Percentiles rank a stretch among this genome's conserved stretches.
These are phyloP conservation scores for Drosophila nr. medialis DNA, from an alignment of 2,888 invertebrate species.

Conservation along the genomic window DNA sequence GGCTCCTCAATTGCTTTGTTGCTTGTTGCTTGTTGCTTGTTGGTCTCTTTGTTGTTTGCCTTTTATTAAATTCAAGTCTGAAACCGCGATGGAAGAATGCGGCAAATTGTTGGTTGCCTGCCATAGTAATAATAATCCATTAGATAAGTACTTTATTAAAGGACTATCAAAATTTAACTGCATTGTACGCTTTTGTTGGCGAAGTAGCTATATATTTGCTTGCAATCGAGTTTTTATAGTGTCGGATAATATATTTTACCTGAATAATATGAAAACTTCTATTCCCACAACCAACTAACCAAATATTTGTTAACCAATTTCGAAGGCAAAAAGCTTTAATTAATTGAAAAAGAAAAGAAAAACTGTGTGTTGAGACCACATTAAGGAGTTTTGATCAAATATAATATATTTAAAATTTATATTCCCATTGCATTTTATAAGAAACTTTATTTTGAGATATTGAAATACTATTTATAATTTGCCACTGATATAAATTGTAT, in stretches of 20 bases:
- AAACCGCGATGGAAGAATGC: slow-evolving; percentile 3
- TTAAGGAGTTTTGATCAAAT: no score
- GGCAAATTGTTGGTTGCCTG: slow-evolving; percentile 44
- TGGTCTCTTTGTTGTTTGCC: slow-evolving; percentile 1
- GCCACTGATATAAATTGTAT: background rate
- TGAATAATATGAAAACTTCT: background rate
- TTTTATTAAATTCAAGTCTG: slow-evolving; percentile 68
- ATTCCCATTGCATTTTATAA: background rate
- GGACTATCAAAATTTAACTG: slow-evolving; percentile 22
- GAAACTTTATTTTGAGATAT: background rate
- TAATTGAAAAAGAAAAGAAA: background rate
- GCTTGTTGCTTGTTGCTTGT: slow-evolving; percentile 33
- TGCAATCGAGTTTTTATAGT: background rate
- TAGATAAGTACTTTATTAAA: slow-evolving; percentile 47
- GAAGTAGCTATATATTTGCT: background rate
- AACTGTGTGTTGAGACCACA: no score
- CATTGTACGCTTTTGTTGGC: slow-evolving; percentile 9
- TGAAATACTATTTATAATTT: background rate
- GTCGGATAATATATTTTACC: background rate
- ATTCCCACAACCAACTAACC: background rate
- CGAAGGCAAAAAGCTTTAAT: background rate
- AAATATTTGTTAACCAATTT: background rate
- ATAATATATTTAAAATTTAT: background rate
- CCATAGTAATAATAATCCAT: slow-evolving; percentile 54
- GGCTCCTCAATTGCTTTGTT: slow-evolving; percentile 75